A percentile compares a stretch with the other conserved stretches of the same genome.
phyloP scores from a whole-genome alignment of 2,797 vertebrate species.

The Enteromius mattozi region DNA sequence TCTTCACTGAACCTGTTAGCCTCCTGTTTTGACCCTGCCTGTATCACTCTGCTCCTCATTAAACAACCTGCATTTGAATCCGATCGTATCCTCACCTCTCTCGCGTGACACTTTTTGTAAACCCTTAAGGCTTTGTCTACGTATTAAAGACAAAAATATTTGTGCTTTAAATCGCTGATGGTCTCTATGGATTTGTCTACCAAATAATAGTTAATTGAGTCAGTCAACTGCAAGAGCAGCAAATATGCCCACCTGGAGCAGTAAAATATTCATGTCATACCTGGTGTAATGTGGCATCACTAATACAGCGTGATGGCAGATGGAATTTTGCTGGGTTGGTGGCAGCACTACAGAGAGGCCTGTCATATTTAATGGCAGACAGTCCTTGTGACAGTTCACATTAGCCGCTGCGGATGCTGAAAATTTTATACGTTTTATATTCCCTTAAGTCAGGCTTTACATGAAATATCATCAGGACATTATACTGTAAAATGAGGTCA shows the following conservation, averaged over 20 bases:
- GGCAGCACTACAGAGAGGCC: slow-evolving; percentile 53
- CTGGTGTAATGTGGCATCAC: slow-evolving; percentile 63
- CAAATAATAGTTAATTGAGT: slow-evolving; percentile 47
- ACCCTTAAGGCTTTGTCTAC: not conserved
- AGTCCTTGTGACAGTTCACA: slow-evolving; percentile 55
- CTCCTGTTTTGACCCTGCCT: no score
- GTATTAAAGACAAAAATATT: slow-evolving; percentile 34
- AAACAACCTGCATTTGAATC: no score
- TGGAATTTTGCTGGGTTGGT: slow-evolving; percentile 60
- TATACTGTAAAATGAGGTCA: slow-evolving; percentile 60
- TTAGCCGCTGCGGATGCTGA: slow-evolving; percentile 54
- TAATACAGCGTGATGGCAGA: slow-evolving; percentile 64
- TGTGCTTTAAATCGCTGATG: slow-evolving; percentile 10
- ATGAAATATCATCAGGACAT: slow-evolving; percentile 55
- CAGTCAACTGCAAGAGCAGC: slow-evolving; percentile 52
- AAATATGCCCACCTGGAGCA: slow-evolving; percentile 55
- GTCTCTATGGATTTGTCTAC: slow-evolving; percentile 25
- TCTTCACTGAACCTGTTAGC: no score
- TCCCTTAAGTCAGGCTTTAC: slow-evolving; percentile 52
- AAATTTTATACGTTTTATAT: slow-evolving; percentile 55
- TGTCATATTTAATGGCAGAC: slow-evolving; percentile 53
- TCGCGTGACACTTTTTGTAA: no score
- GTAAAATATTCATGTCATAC: slow-evolving; percentile 62
- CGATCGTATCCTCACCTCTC: no score
- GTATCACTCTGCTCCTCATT: no score